Conservation (phyloP, 30 jellyfish, hydroid and myxozoan species). For the Catostylus mosaicus region DNA sequence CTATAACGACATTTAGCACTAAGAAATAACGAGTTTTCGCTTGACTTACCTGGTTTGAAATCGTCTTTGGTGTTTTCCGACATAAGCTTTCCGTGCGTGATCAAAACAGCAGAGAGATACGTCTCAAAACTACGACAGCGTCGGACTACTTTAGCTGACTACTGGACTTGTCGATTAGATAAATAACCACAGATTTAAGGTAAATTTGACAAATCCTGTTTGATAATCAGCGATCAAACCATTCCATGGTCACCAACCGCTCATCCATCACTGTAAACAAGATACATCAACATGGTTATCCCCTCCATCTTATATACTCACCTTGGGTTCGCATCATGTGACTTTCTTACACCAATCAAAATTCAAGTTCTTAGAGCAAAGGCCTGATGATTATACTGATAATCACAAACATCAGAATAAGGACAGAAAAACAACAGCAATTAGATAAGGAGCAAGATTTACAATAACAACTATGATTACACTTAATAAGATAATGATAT, state of each 20-base stretch:
- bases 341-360: neutral
- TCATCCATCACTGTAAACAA: neutral
- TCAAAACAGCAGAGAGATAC: neutral
- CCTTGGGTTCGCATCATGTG: slow-evolving; percentile 4
- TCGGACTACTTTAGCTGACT: neutral
- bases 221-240: neutral
- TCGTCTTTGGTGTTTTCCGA: slow-evolving; percentile 1
- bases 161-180: neutral
- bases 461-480: too few relatives aligned
- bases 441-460: too few relatives aligned
- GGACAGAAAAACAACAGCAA: too few relatives aligned
- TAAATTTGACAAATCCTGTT: neutral
- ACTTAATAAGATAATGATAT: too few relatives aligned
- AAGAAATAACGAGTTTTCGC: neutral
- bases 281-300: neutral
- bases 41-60: slow-evolving; percentile 6
- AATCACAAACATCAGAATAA: too few relatives aligned
- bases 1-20: too few relatives aligned
- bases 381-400: too few relatives aligned
- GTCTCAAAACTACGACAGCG: neutral
- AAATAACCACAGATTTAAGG: neutral
- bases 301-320: slow-evolving; percentile 9
- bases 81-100: slow-evolving; percentile 14
- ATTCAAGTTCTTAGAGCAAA: neutral
- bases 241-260: neutral